These are phyloP conservation scores for Pagetopsis macropterus DNA, from an alignment of 2,797 vertebrate genomes.

Conservation along the genomic window DNA sequence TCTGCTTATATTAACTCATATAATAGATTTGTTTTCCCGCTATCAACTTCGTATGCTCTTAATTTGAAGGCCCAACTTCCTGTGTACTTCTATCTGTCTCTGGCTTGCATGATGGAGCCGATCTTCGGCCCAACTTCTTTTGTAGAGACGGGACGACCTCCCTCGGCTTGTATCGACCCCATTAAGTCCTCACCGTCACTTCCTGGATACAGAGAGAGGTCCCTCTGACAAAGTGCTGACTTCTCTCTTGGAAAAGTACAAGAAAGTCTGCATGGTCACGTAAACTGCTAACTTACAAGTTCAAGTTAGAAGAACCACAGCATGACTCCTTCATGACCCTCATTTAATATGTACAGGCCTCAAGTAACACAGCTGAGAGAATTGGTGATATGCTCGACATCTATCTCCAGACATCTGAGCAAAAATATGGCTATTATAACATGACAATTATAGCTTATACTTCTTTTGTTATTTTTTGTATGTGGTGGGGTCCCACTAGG, in stretches of 20 bases:
- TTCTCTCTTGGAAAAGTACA: constrained; percentile 54
- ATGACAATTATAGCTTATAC: not conserved
- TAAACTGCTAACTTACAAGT: not conserved
- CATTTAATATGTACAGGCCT: constrained; percentile 21
- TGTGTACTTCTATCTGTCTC: not conserved
- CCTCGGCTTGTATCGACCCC: constrained; percentile 74
- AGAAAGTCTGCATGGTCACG: constrained; percentile 18
- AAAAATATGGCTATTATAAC: constrained; percentile 8
- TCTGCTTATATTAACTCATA: not conserved
- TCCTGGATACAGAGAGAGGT: constrained; percentile 72
- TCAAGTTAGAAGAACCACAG: constrained; percentile 4
- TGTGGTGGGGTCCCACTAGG: constrained; percentile 6
- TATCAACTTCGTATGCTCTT: not conserved
- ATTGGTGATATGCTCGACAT: constrained; percentile 9
- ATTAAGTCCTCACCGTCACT: constrained; percentile 72
- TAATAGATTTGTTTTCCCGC: not conserved
- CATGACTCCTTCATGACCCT: constrained; percentile 21
- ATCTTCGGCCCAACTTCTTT: constrained; percentile 66
- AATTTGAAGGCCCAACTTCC: constrained; percentile 52
- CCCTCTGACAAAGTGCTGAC: constrained; percentile 53
- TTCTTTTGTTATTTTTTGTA: constrained; percentile 3
- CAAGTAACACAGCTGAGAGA: constrained; percentile 23
- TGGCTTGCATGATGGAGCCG: constrained; percentile 3
- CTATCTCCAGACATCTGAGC: constrained; percentile 10
- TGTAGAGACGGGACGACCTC: constrained; percentile 71